Base-by-base conservation (phyloP, 2,888 invertebrate genomes). In the Pomacea canaliculata region DNA sequence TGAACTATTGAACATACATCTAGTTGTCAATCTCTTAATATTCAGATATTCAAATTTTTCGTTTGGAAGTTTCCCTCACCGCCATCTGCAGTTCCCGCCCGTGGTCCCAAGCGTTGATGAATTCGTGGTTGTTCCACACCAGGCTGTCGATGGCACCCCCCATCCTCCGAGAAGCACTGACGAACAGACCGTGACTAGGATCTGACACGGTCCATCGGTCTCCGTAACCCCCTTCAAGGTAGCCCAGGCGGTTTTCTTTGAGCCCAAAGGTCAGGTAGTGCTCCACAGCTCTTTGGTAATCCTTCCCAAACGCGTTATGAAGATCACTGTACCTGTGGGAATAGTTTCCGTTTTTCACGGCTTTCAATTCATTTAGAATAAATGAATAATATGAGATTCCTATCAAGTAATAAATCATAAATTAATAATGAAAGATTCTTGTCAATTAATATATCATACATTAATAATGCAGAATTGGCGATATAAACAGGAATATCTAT, bases 21-120 rank as follows among this genome's bases (percentile, higher is more conserved):
- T 37, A 37, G 37, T 37, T 37, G 37, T 37, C 37, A 37, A 37
- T 37, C 3, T 37, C 37, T 37, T 37, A 37, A 37, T 37, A 37
- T 37, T 37, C 37, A 37, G 37, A 37, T 37, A 37, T 37, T 37
- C 37, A 37, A 37, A 37, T 5, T 5, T 37, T 37, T 37, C 5
- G 37, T 37, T 37, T 3, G 37, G 37, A 37, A 5, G 37, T 37
- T 37, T 37, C 37, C 63, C 81, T 80, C 12, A 78, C 78, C 1
- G 83, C 82, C 79, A 82, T 82, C 65, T 83, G 83, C 37, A 82
- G 73, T 71, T 83, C 79, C 67, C 83, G 68, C 1, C 83, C 83
- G 60, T 82, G 83, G 68, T 82, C 83, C 62, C 73, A 78, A 48
- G 76, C 68, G 59, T 82, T 82, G 46, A 79, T 76, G 66, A 81